A percentile compares a stretch with the other conserved stretches of the same genome.
These are phyloP conservation scores for Rotaria socialis DNA, from an alignment of 2,888 invertebrate genomes.

Conservation along the genomic window DNA sequence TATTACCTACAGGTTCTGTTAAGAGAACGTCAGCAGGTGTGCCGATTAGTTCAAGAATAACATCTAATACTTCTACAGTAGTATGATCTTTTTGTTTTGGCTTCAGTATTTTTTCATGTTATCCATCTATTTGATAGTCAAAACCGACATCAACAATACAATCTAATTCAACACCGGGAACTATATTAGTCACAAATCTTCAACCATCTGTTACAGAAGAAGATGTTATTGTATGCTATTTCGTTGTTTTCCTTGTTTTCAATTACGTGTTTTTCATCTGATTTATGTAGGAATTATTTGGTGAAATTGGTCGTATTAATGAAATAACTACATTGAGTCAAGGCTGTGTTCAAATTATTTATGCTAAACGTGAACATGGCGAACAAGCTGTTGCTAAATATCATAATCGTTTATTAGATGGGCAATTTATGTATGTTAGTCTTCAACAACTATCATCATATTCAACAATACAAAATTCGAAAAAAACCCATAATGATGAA, in stretches of 20 bases:
- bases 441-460: background rate
- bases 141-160: background rate
- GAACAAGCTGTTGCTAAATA: background rate
- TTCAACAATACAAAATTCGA: background rate
- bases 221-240: conserved; percentile 6
- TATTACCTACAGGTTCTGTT: background rate
- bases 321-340: background rate
- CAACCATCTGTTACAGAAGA: conserved; percentile 1
- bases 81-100: background rate
- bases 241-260: background rate
- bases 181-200: background rate
- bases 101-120: no score
- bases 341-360: conserved; percentile 22
- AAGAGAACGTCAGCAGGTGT: background rate
- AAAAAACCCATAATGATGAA: background rate
- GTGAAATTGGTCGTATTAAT: background rate
- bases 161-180: background rate
- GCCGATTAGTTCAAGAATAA: background rate
- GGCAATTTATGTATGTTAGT: conserved; percentile 36
- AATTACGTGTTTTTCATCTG: background rate
- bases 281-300: background rate
- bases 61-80: background rate
- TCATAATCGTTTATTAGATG: conserved; percentile 36
- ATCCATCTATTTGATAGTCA: background rate
- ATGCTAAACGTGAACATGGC: background rate